Conservation (phyloP, 2,113 vertebrate species). For the Indicator maculatus region DNA sequence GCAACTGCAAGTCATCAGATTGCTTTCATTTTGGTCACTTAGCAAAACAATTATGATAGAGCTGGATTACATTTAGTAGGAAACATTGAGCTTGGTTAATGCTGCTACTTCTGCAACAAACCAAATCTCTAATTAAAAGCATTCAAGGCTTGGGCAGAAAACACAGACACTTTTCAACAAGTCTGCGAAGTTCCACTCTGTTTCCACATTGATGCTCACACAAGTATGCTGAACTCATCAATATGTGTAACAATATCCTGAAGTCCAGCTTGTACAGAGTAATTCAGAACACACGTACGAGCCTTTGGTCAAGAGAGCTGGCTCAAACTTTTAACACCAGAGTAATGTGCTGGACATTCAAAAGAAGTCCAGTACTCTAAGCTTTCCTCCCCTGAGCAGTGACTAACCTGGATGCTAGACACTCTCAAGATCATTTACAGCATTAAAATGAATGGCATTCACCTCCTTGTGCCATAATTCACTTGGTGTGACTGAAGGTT, state of each 20-base stretch:
- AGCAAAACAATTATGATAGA: background rate
- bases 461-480: background rate
- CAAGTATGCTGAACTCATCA: background rate
- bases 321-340: background rate
- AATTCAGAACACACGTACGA: background rate
- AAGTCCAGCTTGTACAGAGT: background rate
- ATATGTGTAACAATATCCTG: background rate
- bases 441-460: background rate
- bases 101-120: background rate
- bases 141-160: background rate
- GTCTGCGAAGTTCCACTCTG: background rate
- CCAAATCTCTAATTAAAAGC: constrained; percentile 7
- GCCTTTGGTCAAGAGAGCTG: background rate
- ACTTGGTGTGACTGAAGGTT: background rate
- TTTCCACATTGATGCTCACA: background rate
- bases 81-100: constrained; percentile 18
- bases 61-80: constrained; percentile 8
- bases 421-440: background rate
- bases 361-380: background rate
- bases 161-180: background rate
- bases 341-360: background rate
- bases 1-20: constrained; percentile 2
- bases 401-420: background rate
- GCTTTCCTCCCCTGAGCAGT: background rate
- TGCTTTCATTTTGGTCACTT: constrained; percentile 33